Conservation (phyloP, 2,113 vertebrate species). For the Melanostigma gelatinosum region DNA sequence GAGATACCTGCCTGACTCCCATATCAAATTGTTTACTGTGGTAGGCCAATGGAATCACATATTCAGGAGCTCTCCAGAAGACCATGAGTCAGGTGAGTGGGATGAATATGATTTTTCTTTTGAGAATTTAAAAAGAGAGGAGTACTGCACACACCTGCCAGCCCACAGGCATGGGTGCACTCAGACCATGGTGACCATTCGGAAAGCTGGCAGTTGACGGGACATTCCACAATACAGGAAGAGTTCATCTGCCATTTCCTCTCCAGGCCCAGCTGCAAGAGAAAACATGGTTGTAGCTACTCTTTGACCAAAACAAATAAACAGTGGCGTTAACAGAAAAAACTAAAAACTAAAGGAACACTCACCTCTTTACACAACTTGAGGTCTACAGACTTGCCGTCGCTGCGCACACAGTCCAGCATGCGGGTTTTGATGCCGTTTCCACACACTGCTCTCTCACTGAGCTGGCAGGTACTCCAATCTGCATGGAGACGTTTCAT, state of each 20-base stretch:
- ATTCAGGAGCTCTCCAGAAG: not conserved
- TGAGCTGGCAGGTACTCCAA: conserved; percentile 98
- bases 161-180: conserved; percentile 93
- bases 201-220: conserved; percentile 96
- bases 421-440: conserved; percentile 94
- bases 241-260: conserved; percentile 95
- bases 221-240: conserved; percentile 94
- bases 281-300: not conserved
- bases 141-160: conserved; percentile 84
- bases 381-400: conserved; percentile 95
- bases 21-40: not conserved
- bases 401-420: conserved; percentile 96
- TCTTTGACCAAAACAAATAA: not conserved
- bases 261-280: conserved; percentile 90
- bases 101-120: not conserved
- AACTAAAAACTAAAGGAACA: not conserved
- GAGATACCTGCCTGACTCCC: not conserved
- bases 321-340: not conserved
- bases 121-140: not conserved
- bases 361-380: conserved; percentile 93
- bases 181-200: conserved; percentile 95
- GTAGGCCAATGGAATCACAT: not conserved
- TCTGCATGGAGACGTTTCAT: conserved; percentile 79
- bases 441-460: conserved; percentile 94
- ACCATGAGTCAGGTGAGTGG: not conserved